Evolutionary conservation across 1,140 invertebrate genomes (phyloP), one percentile per base, ranked within the genome.

Genomic region (Stenopsyche tienmushanensis): DNA sequence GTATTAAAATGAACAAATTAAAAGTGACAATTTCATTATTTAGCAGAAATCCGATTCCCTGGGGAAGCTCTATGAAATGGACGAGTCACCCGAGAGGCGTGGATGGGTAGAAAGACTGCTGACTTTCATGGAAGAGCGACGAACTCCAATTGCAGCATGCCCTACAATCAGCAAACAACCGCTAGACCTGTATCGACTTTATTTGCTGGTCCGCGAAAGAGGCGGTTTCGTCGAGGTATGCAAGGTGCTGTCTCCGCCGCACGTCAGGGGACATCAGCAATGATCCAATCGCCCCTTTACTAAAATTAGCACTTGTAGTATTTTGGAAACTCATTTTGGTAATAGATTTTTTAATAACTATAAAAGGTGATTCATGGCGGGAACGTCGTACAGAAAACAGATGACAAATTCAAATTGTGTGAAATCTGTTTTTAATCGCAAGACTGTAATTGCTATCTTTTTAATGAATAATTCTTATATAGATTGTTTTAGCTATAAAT

Each of bases 151-250:
- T 71, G 92, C 92, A 62, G 89, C 93, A 71, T 96, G 95, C 83
- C 97, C 97, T 45, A 94, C 93, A 72, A 98, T 99, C 80, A 95
- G 92, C 80, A 98, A 98, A 85, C 94, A 97, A 83, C 94, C 95
- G 73, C 86, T 98, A 72, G 97, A 99, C 88, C 89, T 99, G 72
- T 99, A 94, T 86, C 86, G 92, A 74, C 88, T 99, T 72, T 99
- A 98, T 80, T 83, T 92, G 78, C 89, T 89, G 81, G 95, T 97
- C 74, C 93, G 95, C 83, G 95, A 98, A 74, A 88, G 93, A 75
- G 95, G 95, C 76, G 97, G 96, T 76, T 97, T 98, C 86, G 88
- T 96, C 80, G 95, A 98, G 89, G 95, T 97, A 87, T 86, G 86
- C 85, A 86, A 86, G 85, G 85, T 87, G 82, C 82, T 84, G 84